Evolutionary conservation across 1,140 invertebrate genomes (phyloP), one percentile per base, ranked within the genome.

Genomic region (Anthonomus grandis): DNA sequence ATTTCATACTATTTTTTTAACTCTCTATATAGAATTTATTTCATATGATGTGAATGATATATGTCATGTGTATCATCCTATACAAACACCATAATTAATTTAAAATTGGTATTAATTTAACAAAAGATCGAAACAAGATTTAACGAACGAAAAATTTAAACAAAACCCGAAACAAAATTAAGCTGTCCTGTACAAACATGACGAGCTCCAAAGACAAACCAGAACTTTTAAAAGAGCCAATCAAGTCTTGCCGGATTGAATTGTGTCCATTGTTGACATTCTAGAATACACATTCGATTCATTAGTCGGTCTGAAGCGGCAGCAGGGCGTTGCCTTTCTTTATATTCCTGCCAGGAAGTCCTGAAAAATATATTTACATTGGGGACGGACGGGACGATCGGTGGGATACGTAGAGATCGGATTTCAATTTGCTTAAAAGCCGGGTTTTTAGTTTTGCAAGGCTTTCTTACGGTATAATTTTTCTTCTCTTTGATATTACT

Each of bases 201-300:
- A 36, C 17, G 17, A 15, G n/a, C 2, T 23, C 42, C 18, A 54
- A 54, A 46, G 42, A 45, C 21, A 54, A 54, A 54, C 52, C n/a
- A 18, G 13, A 44, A 21, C 18, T 48, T 44, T 48, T 25, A 61
- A 60, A 60, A 48, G 45, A 61, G 64, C 69, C 68, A 71, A 72
- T 71, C 70, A 70, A 63, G 56, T 60, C 50, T 42, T 24, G 42
- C 58, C 52, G 58, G 58, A 65, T 65, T 62, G 65, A 63, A 70
- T 71, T 71, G 67, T 69, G 64, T 69, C 50, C 51, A 31, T 36
- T 71, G 69, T 72, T 72, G 70, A 72, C 69, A 71, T 70, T 71
- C 68, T 63, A 64, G 68, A 68, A 68, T 67, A 67, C 64, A 67
- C 63, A 69, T 71, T 69, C 68, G 69, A 71, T 71, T 71, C 68